Base-by-base conservation (phyloP, 2,888 invertebrate species). In the Netelia melanura region DNA sequence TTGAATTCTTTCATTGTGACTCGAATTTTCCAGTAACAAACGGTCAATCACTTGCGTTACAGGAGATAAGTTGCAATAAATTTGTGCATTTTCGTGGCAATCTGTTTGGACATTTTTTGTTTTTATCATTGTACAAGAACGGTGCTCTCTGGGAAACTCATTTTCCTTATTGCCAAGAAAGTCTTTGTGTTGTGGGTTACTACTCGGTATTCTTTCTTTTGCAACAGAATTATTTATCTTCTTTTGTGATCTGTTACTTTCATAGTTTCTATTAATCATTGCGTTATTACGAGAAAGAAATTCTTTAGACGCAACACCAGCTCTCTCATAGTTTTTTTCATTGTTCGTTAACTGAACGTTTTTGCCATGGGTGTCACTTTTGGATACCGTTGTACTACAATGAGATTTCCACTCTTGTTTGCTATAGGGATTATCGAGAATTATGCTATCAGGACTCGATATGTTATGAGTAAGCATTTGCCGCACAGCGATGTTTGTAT, bases 371-470 rank as follows among this genome's bases (percentile, higher is more conserved):
- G 14, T 21, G 8, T 54, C 3, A 6, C 8, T 38, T 65, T 74
- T 43, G 23, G 58, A 58, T 11, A 30, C 5, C 10, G 9, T 2
- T 11, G 10, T 43, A n/a, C 0, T 10, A 14, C 17, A 64, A 10
- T 38, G 14, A 2, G 17, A 8, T 1, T 52, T 30, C 1, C 14
- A 17, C 38, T 30, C 5, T 21, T 48, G n/a, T 3, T 62, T 70
- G 25, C 58, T 75, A 58, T 58, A 64, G 9, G 23, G 56, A 71
- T 80, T 38, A 56, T 71, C 70, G 48, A 43, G 56, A 52, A 3
- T 56, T n/a, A 56, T n/a, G 10, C 3, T 14, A 9, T 30, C 30
- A 6, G n/a, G 25, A n/a, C 1, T 48, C 21, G 21, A 44, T 1
- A 17, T 14, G 0, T 10, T 38, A 0, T 23, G 8, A 11, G 23